Evolutionary conservation across 2,888 invertebrate species (phyloP).

Genomic region (Rhogogaster chlorosoma): DNA sequence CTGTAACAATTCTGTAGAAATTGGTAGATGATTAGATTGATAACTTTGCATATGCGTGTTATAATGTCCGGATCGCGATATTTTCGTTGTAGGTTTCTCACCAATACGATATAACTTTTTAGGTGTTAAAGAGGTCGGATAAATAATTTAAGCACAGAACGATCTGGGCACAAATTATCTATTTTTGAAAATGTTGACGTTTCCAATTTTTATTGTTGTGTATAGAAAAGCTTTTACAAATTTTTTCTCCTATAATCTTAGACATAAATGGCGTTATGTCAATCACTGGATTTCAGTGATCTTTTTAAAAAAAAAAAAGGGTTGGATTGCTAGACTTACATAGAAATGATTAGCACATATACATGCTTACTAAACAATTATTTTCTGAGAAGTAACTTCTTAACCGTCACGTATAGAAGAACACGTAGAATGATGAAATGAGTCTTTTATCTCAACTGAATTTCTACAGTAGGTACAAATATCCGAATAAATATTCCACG

Average conservation of each 20-base stretch:
- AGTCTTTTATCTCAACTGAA: background rate
- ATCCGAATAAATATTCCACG: background rate
- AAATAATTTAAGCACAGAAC: background rate
- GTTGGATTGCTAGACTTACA: background rate
- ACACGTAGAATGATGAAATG: background rate
- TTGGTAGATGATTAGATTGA: background rate
- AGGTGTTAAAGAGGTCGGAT: background rate
- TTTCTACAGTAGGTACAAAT: background rate
- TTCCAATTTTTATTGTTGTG: background rate
- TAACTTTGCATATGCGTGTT: background rate
- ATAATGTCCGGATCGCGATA: background rate
- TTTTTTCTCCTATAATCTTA: background rate
- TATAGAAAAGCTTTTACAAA: background rate
- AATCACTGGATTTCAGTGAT: background rate
- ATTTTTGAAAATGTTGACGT: background rate
- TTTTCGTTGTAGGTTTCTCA: background rate
- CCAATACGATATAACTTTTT: background rate
- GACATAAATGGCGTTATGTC: background rate
- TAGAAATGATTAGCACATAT: background rate
- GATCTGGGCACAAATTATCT: constrained; percentile 34
- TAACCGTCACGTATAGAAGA: background rate
- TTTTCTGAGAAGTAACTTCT: background rate
- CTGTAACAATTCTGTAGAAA: background rate
- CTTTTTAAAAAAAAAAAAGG: background rate
- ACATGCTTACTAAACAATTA: background rate